Evolutionary conservation across 1,140 invertebrate species (phyloP), one percentile per base, ranked within the genome.

Genomic region (Charaxes varanes): DNA sequence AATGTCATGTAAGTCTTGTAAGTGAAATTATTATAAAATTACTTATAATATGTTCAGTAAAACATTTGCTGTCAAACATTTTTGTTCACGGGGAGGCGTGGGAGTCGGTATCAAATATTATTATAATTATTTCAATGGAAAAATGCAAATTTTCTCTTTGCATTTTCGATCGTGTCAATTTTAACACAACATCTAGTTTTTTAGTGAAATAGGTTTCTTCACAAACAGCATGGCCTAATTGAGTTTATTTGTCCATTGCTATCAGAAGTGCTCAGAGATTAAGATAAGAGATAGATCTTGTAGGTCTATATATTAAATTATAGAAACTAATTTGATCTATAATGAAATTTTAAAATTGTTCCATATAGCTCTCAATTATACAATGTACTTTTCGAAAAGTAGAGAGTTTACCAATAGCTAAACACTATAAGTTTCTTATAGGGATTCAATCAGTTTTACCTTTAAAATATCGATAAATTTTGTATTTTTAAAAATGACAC

Each of bases 381-480:
- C 24, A 26, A 32, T 27, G 12, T 32, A 30, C n/a, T 13, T 11
- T 23, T 35, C 17, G n/a, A n/a, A 11, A 22, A 5, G 23, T 40
- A 47, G 36, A 40, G 31, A 40, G 24, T 34, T 40, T n/a, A 19
- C 27, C 15, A 40, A 7, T 42, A 17, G 17, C 19, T 12, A 22
- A 34, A 3, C 8, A 32, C 19, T 10, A 30, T 14, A n/a, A 21
- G 14, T 33, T 33, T 16, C 33, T 33, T 27, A 6, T 40, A 34
- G 44, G 23, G 31, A 35, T 47, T 47, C 31, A 16, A 41, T 23
- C 26, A n/a, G n/a, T n/a, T n/a, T n/a, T n/a, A n/a, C n/a, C n/a
- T n/a, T n/a, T n/a, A n/a, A n/a, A n/a, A n/a, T n/a, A n/a, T n/a
- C n/a, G n/a, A n/a, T n/a, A n/a, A n/a, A n/a, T n/a, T n/a, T n/a